Conservation (phyloP, 2,113 vertebrate species). For the Neoarius graeffei region DNA sequence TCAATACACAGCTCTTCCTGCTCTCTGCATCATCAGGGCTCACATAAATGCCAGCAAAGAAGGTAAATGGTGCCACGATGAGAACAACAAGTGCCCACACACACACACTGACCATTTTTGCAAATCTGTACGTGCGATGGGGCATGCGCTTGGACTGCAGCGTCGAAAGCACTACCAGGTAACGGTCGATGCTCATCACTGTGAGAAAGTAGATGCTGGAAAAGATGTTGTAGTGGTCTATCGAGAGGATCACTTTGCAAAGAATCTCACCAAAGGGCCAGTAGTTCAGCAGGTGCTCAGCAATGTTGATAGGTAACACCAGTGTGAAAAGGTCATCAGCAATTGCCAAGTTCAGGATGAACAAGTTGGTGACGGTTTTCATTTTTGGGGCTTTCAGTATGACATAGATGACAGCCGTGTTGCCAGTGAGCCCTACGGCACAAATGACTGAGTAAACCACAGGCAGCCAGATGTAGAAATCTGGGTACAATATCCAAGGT, state of each 20-base stretch:
- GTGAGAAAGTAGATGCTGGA: constrained; percentile 90
- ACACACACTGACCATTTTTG: constrained; percentile 83
- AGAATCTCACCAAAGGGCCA: constrained; percentile 88
- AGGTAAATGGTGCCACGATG: constrained; percentile 82
- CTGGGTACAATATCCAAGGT: constrained; percentile 13
- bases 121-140: constrained; percentile 78
- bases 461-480: constrained; percentile 63
- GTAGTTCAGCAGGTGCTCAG: constrained; percentile 82
- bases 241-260: constrained; percentile 88
- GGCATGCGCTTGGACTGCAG: constrained; percentile 82
- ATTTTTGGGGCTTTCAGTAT: constrained; percentile 89
- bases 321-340: constrained; percentile 85
- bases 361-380: constrained; percentile 91
- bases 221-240: constrained; percentile 90
- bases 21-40: constrained; percentile 70
- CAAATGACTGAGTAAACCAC: constrained; percentile 85
- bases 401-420: constrained; percentile 86
- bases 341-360: constrained; percentile 86
- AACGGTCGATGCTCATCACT: constrained; percentile 86
- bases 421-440: constrained; percentile 83
- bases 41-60: constrained; percentile 80
- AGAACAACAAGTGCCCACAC: constrained; percentile 85
- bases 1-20: constrained; percentile 81
- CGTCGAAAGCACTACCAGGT: constrained; percentile 82
- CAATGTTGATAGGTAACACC: constrained; percentile 85